A percentile compares a stretch with the other conserved stretches of the same genome.
These are phyloP conservation scores for Ciconia nigra DNA, from an alignment of 2,797 vertebrate genomes.

Conservation along the genomic window DNA sequence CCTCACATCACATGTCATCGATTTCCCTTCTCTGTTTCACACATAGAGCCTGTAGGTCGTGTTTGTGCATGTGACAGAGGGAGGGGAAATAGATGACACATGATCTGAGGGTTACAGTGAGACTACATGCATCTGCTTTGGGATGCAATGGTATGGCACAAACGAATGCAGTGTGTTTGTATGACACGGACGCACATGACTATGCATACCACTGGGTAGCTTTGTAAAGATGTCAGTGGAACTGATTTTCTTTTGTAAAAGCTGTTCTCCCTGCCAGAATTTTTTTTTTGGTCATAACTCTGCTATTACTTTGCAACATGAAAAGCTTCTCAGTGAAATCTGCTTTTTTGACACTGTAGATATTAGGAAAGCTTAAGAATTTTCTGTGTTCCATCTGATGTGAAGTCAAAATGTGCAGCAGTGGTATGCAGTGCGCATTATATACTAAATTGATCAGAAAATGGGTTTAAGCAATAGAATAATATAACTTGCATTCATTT, in stretches of 20 bases:
- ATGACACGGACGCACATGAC: background rate
- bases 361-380: background rate
- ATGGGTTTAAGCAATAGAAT: background rate
- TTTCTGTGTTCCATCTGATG: background rate
- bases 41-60: background rate
- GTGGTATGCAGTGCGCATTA: background rate
- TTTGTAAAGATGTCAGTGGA: background rate
- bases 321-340: background rate
- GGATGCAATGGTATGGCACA: background rate
- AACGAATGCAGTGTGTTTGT: background rate
- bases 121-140: background rate
- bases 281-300: background rate
- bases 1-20: background rate
- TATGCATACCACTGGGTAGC: background rate
- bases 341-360: background rate
- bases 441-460: background rate
- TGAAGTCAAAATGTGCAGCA: background rate
- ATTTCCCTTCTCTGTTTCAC: background rate
- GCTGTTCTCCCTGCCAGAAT: background rate
- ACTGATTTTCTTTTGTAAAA: background rate
- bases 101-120: background rate
- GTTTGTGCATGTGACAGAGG: constrained; percentile 42
- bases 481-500: constrained; percentile 17
- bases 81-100: constrained; percentile 12
- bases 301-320: background rate